Percentiles rank a stretch among this genome's conserved stretches.
phyloP scores from a whole-genome alignment of 2,113 vertebrate genomes.

The Cynoglossus semilaevis region DNA sequence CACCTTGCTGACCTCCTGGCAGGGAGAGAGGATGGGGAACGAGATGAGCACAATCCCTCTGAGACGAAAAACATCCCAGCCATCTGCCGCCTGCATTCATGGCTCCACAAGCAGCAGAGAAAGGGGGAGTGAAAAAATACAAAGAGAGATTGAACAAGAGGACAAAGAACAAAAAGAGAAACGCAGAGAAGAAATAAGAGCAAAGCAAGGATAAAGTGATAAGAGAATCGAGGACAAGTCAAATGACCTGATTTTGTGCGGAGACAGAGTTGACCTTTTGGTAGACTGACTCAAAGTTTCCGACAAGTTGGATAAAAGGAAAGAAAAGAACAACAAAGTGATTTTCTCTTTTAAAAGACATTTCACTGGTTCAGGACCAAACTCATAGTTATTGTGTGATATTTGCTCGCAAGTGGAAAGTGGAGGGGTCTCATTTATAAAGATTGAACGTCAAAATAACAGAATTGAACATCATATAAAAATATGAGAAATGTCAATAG shows the following conservation, averaged over 20 bases:
- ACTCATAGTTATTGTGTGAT: no score
- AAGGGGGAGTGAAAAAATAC: constrained; percentile 24
- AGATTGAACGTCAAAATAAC: no score
- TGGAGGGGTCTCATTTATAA: no score
- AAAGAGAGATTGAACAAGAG: constrained; percentile 40
- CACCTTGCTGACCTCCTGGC: constrained; percentile 78
- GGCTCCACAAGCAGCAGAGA: constrained; percentile 44
- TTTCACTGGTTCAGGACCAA: no score
- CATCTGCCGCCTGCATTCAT: constrained; percentile 71
- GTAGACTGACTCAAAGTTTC: constrained; percentile 26
- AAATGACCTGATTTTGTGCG: constrained; percentile 41
- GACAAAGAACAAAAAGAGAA: constrained; percentile 36
- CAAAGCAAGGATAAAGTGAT: constrained; percentile 20
- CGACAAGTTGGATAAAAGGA: constrained; percentile 20
- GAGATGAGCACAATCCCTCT: constrained; percentile 64
- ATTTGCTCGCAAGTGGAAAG: no score
- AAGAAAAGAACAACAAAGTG: constrained; percentile 1
- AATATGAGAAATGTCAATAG: no score
- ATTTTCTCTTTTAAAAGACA: no score
- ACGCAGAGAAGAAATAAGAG: constrained; percentile 12
- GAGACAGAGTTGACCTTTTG: constrained; percentile 52
- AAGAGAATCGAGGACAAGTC: constrained; percentile 26
- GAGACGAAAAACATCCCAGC: constrained; percentile 69
- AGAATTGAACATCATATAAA: no score
- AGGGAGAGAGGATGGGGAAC: constrained; percentile 48